Evolutionary conservation across 2,888 invertebrate species (phyloP), one percentile per base, ranked within the genome.

Genomic region (Gastracanthus pulcherrimus): DNA sequence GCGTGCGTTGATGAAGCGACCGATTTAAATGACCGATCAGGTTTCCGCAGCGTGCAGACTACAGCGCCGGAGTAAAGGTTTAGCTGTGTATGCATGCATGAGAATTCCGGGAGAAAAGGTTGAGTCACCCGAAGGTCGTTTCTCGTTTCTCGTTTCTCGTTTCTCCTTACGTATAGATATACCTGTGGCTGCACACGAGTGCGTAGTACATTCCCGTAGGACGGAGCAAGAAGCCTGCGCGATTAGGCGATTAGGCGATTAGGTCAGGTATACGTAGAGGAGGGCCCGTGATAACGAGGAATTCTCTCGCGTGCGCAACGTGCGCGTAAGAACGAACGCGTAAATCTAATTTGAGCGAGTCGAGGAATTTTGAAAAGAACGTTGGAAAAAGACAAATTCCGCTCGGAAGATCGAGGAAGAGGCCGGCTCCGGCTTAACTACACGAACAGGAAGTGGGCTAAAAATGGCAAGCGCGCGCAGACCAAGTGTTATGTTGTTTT

Each of bases 21-120:
- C 51, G 23, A 26, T 55, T 55, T 55, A 55, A 55, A 55, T 55
- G 51, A 55, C 51, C 51, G 51, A 55, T 55, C 55, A 55, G 55
- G 55, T 55, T 55, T 55, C 23, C 13, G 55, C 55, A n/a, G n/a
- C n/a, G n/a, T n/a, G n/a, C n/a, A n/a, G n/a, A n/a, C n/a, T n/a
- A n/a, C n/a, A n/a, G n/a, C n/a, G n/a, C n/a, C n/a, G n/a, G n/a
- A n/a, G n/a, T n/a, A n/a, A n/a, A n/a, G n/a, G n/a, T n/a, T n/a
- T n/a, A n/a, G n/a, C n/a, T n/a, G n/a, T n/a, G n/a, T n/a, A n/a
- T n/a, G n/a, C n/a, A n/a, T n/a, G n/a, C n/a, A 55, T 2, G 26
- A 55, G 26, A 55, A 55, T 55, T 55, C 55, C 55, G n/a, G 23
- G 55, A 55, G 55, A 26, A 55, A 55, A 55, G 55, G 55, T 55